Base-by-base conservation (phyloP, 2,888 invertebrate genomes). In the Eupithecia inturbata region DNA sequence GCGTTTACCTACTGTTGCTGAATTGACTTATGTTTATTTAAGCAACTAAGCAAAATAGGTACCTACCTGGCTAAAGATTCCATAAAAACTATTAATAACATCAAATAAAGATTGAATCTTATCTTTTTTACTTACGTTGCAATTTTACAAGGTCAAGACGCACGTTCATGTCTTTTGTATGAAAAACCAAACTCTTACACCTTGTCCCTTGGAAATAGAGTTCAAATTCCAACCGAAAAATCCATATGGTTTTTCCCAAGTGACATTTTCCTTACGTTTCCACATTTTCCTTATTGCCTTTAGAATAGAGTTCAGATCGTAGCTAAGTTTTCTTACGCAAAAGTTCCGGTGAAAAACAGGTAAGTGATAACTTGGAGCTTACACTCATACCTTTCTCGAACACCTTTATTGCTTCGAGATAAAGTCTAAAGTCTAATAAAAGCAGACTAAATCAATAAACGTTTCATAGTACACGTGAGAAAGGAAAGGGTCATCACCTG, bases 401-500 rank as follows among this genome's bases (percentile, higher is more conserved):
- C 39, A 39, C 22, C 19, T 16, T 67, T 53, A 49, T 12, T 19
- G 3, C 63, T 10, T 68, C 19, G 31, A 3, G 62, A 71, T 71
- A 75, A 49, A 73, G 75, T 62, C 73, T 68, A 75, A 73, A 68
- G 41, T 70, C 6, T 3, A 53, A 12, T 12, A 49, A 39, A 71
- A 41, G 62, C 33, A 28, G 6, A 39, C 39, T 14, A 19, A 64
- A 36, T 64, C 64, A 39, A 26, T 39, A 39, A 64, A 31, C 2
- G 19, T 64, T 22, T 28, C 12, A 12, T 57, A 9, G 0, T 60
- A 12, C 68, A 75, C 70, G 77, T 78, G 77, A 57, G 68, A 72
- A 73, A 73, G 75, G 77, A 76, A 4, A n/a, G 88, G 90, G 90
- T 90, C 88, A 88, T 82, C 87, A 86, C 86, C 81, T 79, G 73